These are phyloP conservation scores for Achlya flavicornis DNA, from an alignment of 2,888 invertebrate species.

Conservation along the genomic window DNA sequence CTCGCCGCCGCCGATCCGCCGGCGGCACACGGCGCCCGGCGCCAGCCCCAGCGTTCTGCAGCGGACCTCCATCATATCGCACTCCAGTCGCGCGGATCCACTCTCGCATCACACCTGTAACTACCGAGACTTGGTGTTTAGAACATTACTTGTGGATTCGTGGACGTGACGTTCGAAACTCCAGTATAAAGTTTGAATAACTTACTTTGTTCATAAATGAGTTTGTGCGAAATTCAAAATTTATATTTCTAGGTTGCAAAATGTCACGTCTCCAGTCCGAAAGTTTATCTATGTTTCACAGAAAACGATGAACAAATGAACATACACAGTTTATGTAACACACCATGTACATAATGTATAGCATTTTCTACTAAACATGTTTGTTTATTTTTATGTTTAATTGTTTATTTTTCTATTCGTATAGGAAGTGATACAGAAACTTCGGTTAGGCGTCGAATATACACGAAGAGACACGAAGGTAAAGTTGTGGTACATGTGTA, in stretches of 20 bases:
- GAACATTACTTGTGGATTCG: not conserved
- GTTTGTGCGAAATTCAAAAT: not conserved
- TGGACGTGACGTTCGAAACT: not conserved
- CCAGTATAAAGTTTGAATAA: not conserved
- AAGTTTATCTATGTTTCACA: constrained; percentile 15
- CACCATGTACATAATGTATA: constrained; percentile 75
- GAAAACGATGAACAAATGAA: constrained; percentile 32
- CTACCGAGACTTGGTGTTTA: constrained; percentile 40
- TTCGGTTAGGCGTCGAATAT: constrained; percentile 55
- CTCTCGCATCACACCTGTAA: constrained; percentile 97
- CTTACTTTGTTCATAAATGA: not conserved
- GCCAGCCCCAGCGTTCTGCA: constrained; percentile 81
- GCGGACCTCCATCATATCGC: constrained; percentile 90
- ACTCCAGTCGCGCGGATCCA: constrained; percentile 88
- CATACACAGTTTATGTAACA: constrained; percentile 47
- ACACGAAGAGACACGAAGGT: constrained; percentile 75
- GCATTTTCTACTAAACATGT: constrained; percentile 48
- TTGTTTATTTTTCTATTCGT: constrained; percentile 51
- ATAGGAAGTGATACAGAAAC: constrained; percentile 63
- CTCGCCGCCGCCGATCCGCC: constrained; percentile 89
- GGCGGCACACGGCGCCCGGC: constrained; percentile 81
- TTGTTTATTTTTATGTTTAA: constrained; percentile 28
- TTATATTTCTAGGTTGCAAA: not conserved
- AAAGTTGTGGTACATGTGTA: constrained; percentile 38
- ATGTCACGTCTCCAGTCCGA: not conserved